phyloP scores from a whole-genome alignment of 2,113 vertebrate genomes.

The Parus major region DNA sequence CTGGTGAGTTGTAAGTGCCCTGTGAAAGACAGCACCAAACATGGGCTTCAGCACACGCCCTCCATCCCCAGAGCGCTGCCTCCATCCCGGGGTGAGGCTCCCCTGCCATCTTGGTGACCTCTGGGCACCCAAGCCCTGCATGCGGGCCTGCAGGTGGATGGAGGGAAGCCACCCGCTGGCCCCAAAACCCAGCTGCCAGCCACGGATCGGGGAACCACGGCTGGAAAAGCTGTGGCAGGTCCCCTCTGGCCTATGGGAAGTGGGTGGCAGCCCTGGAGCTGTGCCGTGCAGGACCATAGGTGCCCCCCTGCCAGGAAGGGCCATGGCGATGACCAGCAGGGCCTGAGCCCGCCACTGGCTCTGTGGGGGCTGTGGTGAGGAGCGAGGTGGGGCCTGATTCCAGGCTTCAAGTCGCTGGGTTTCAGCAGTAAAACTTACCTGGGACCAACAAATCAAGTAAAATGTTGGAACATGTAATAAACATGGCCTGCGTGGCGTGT shows the following conservation, averaged over 20 bases:
- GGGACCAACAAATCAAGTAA: conserved; percentile 50
- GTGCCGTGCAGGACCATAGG: accelerated
- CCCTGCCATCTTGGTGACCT: accelerated
- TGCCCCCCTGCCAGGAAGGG: accelerated
- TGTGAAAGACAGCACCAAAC: not conserved
- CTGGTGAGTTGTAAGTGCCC: accelerated
- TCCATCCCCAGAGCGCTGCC: not conserved
- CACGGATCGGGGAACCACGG: accelerated
- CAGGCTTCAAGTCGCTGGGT: not conserved
- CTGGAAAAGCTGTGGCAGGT: not conserved
- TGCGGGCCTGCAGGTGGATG: too few relatives aligned
- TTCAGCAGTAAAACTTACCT: conserved; percentile 60
- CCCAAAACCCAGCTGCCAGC: not conserved
- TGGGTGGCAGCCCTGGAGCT: accelerated
- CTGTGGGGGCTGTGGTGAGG: not conserved
- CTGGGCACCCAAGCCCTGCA: accelerated
- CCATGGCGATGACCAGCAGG: accelerated
- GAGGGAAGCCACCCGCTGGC: accelerated
- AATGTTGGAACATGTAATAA: conserved; percentile 60
- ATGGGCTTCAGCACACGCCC: accelerated
- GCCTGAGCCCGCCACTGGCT: accelerated
- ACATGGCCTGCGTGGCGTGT: not conserved
- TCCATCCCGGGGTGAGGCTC: accelerated
- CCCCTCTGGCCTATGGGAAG: accelerated
- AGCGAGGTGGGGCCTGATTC: accelerated